phyloP scores from a whole-genome alignment of 2,888 invertebrate species.

The Nesidiocoris tenuis region DNA sequence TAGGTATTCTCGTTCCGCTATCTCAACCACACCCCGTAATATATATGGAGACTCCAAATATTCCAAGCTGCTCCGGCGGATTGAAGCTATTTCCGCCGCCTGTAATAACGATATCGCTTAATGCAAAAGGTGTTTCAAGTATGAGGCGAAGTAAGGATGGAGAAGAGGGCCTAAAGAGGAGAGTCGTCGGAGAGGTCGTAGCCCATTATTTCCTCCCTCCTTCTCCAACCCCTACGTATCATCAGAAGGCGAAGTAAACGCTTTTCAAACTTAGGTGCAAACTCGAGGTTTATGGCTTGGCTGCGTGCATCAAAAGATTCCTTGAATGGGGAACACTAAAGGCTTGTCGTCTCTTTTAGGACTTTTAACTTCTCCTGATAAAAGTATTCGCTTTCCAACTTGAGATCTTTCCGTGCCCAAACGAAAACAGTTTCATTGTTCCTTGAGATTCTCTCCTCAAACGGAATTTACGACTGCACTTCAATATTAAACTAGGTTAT shows the following conservation, averaged over 20 bases:
- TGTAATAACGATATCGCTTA: slow-evolving; percentile 41
- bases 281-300: neutral
- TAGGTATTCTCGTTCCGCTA: slow-evolving; percentile 11
- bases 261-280: neutral
- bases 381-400: neutral
- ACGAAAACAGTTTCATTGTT: neutral
- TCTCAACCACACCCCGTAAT: neutral
- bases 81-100: slow-evolving; percentile 36
- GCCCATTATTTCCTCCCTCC: slow-evolving; percentile 27
- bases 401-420: neutral
- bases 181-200: neutral
- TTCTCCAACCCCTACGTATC: neutral
- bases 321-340: slow-evolving; percentile 12
- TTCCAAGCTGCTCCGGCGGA: slow-evolving; percentile 2
- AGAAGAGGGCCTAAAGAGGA: neutral
- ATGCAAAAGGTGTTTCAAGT: slow-evolving; percentile 18
- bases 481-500: too few relatives aligned
- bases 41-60: neutral
- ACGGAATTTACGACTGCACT: neutral
- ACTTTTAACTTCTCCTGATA: neutral
- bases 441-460: neutral
- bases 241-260: neutral
- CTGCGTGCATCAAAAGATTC: slow-evolving; percentile 14
- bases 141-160: neutral
- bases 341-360: neutral